Base-by-base conservation (phyloP, 2,113 vertebrate species). In the Eurystomus gularis region DNA sequence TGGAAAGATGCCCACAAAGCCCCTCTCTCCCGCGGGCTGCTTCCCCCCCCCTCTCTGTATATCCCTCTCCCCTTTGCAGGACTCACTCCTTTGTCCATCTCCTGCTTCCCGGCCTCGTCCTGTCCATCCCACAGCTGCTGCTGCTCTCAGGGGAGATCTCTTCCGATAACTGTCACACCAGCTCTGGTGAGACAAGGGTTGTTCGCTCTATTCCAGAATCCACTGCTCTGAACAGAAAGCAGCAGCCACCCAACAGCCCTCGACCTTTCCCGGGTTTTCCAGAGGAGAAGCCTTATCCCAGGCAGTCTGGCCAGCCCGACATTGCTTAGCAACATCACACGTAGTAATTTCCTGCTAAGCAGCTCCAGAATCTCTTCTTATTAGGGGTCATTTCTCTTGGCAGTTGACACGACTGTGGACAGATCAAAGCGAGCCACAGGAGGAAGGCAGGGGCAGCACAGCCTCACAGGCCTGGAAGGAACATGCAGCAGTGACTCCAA, bases 261-360 rank as follows among this genome's bases (percentile, higher is more conserved):
- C 21, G 3, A 44, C 72, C 54, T 82, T 52, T 35, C 16, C 33
- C 0, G 0, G 31, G 6, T 80, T 80, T 84, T 91, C 78, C 52
- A 52, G 40, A 24, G 3, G 46, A 60, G 64, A 42, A 92, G 31
- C 5, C 2, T 85, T 94, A 80, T 69, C 83, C 84, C 5, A 8
- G 61, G 78, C 85, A 83, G 83, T 64, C 62, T 31, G 69, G 75
- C 29, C 82, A 64, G 54, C 39, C 66, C 35, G n/a, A 61, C 40
- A 97, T 96, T 90, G 94, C 96, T 96, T 96, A 97, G 95, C 96
- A 97, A 96, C 97, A 60, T 86, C 83, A 39, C 73, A 79, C 0
- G 18, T 62, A 76, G 71, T 86, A 79, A 94, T 94, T 96, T 94
- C 87, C 93, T 93, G 80, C 79, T 84, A 93, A 94, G 79, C 75